Evolutionary conservation across 2,797 vertebrate species (phyloP).

Genomic region (Sebastes taczanowskii): DNA sequence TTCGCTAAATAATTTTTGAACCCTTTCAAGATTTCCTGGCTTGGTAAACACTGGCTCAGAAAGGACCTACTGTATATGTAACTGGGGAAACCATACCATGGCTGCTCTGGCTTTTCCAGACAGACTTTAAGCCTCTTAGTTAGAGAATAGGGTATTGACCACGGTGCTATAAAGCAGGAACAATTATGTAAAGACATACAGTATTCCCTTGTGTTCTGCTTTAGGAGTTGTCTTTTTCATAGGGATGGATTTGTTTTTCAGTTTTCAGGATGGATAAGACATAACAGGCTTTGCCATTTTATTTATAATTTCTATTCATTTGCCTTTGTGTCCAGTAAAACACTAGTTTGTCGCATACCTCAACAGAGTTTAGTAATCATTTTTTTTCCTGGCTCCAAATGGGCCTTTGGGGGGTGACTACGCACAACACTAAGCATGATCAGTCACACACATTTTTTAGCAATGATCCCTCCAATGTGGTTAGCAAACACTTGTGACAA

Average conservation of each 20-base stretch:
- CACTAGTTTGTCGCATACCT: not conserved
- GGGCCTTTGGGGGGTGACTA: not conserved
- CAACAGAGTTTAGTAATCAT: not conserved
- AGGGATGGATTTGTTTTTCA: not conserved
- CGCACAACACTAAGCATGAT: not conserved
- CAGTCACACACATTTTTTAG: not conserved
- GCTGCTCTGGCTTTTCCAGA: slow-evolving; percentile 24
- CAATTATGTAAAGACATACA: slow-evolving; percentile 41
- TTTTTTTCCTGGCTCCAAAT: not conserved
- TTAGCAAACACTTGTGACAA: not conserved
- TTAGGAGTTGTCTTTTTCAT: not conserved
- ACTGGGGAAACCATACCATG: slow-evolving; percentile 9
- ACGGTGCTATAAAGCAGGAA: slow-evolving; percentile 37
- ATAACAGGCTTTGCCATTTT: not conserved
- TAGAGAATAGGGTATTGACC: slow-evolving; percentile 47
- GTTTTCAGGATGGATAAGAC: not conserved
- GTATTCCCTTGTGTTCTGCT: not conserved
- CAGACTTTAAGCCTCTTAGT: slow-evolving; percentile 66
- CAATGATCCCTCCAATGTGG: not conserved
- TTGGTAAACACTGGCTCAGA: not conserved
- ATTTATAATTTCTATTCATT: not conserved
- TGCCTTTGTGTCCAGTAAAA: not conserved
- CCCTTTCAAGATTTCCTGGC: not conserved
- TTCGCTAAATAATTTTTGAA: not conserved
- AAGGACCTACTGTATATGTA: not conserved